Conservation (phyloP, 2,113 vertebrate species). For the Chaenogobius annularis region DNA sequence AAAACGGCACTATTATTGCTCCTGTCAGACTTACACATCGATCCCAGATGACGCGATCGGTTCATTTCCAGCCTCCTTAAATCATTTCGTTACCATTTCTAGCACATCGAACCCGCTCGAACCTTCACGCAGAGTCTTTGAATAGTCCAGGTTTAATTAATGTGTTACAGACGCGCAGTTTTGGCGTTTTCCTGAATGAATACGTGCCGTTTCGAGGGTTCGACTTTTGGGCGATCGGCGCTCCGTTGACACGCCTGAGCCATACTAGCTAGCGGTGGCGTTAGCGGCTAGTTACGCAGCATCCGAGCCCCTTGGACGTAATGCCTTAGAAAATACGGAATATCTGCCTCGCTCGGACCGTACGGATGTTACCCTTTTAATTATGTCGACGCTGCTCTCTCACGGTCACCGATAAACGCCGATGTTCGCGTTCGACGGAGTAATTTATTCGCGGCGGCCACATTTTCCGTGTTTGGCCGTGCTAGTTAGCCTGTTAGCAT, state of each 20-base stretch:
- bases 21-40: neutral
- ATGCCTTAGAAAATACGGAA: conserved; percentile 31
- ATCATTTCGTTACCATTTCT: neutral
- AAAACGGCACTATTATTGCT: neutral
- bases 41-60: neutral
- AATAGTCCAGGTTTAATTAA: neutral
- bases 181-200: neutral
- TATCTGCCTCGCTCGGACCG: neutral
- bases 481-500: conserved; percentile 43
- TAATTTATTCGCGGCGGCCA: conserved; percentile 7
- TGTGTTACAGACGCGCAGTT: neutral
- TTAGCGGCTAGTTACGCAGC: conserved; percentile 71
- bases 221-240: conserved; percentile 19
- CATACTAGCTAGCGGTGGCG: conserved; percentile 48
- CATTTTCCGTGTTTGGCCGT: conserved; percentile 52
- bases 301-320: conserved; percentile 47
- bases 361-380: conserved; percentile 16
- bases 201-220: neutral
- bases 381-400: neutral
- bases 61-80: neutral
- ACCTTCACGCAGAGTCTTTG: no score
- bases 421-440: conserved; percentile 30
- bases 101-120: no score
- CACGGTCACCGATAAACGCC: neutral
- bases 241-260: conserved; percentile 47